phyloP scores from a whole-genome alignment of 2,888 invertebrate genomes.

The Drosophila neutralis region DNA sequence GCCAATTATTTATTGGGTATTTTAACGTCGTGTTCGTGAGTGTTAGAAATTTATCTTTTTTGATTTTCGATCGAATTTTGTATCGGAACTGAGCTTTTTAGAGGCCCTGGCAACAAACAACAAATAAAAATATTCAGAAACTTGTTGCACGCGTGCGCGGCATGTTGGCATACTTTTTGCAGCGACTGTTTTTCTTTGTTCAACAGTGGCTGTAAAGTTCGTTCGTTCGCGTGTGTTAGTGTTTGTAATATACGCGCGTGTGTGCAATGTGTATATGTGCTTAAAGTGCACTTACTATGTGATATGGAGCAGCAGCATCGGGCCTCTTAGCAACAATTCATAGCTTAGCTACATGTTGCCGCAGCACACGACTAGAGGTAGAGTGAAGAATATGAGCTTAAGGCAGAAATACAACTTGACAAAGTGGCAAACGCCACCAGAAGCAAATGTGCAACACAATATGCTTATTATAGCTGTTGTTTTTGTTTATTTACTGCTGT shows the following conservation, averaged over 20 bases:
- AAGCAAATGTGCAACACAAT: constrained; percentile 32
- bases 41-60: constrained; percentile 2
- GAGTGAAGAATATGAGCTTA: constrained; percentile 22
- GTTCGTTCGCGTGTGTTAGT: constrained; percentile 9
- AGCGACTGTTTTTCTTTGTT: constrained; percentile 74
- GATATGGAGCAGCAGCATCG: constrained; percentile 54
- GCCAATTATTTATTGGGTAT: constrained; percentile 18
- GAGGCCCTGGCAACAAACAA: constrained; percentile 20
- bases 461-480: constrained; percentile 20
- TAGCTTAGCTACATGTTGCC: constrained; percentile 55
- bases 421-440: constrained; percentile 19
- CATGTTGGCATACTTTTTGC: constrained; percentile 70
- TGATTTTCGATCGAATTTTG: neutral
- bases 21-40: constrained; percentile 14
- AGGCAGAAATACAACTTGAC: constrained; percentile 16
- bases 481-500: constrained; percentile 17
- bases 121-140: constrained; percentile 20
- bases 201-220: constrained; percentile 45
- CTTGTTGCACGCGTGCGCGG: constrained; percentile 68
- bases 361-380: constrained; percentile 46
- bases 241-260: constrained; percentile 11
- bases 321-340: constrained; percentile 36
- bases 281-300: constrained; percentile 55
- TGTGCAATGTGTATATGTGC: constrained; percentile 25
- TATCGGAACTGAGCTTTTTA: constrained; percentile 16